Base-by-base conservation (phyloP, 2,797 vertebrate genomes). In the Malacoctenus gilli region DNA sequence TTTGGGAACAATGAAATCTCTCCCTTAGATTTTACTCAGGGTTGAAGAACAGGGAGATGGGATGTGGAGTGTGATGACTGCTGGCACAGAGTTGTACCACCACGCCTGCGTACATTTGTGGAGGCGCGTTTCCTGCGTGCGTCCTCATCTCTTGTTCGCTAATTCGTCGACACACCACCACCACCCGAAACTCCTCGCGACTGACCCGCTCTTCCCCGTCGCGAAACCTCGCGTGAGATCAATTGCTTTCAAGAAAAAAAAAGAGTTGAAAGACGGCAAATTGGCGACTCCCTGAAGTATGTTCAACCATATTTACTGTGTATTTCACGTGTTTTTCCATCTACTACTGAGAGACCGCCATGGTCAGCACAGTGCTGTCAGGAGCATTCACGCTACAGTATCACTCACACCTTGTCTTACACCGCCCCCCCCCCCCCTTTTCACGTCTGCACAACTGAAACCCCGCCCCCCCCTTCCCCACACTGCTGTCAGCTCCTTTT, bases 11-110 rank as follows among this genome's bases (percentile, higher is more conserved):
- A 80, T 88, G 86, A 87, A 88, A 88, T 83, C 89, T 91, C 87
- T 91, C 89, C 89, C 90, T 89, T 85, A 89, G 91, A 90, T 89
- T 91, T 89, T 90, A 92, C 92, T 93, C 92, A 93, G 92, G 92
- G 91, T 92, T 91, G 85, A 90, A 91, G 89, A 91, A 87, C 81
- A 83, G 89, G 80, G 87, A 91, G 91, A 87, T 79, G 84, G 86
- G 65, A 63, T 80, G 81, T 28, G 25, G 79, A 74, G 61, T 67
- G 75, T 59, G 68, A 72, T 37, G 70, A 68, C 65, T 10, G 69
- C 51, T 68, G 62, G 70, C 53, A 85, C 67, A 64, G 44, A 70
- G 75, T 68, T 73, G 68, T 63, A 65, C 77, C 65, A 58, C 63
- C 69, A 32, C 54, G 74, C 53, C 54, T 60, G 77, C 84, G 85